Base-by-base conservation (phyloP, 2,888 invertebrate genomes). In the Lasioglossum marginatum region DNA sequence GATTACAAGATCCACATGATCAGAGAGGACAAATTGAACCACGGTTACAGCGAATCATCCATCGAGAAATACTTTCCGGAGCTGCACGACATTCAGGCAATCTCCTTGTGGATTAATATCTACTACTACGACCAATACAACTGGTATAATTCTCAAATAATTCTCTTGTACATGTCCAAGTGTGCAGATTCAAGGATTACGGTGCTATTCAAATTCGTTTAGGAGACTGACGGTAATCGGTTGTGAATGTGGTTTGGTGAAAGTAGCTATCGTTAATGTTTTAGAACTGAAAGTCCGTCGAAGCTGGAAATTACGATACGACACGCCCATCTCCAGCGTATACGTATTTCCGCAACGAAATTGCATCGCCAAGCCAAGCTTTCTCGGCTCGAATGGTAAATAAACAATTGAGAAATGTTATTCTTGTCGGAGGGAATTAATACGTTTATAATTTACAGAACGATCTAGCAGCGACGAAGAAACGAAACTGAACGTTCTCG, bases 1-100 rank as follows among this genome's bases (percentile, higher is more conserved):
- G 97, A 97, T 93, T 94, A 95, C 81, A 96, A 96, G 92, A 95
- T 97, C n/a, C 97, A 97, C 90, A 95, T 97, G 91, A 97, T 96
- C 92, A 95, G 96, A 92, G 97, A 97, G 95, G 96, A 96, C 89
- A 95, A 96, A 86, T 90, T 94, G 27, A 96, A 96, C 88, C 97
- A 97, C 86, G 95, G 96, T 70, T 97, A 96, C 88, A 95, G 96
- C 88, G 96, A 97, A 94, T 95, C 96, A 23, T 95, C 96, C 10
- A 93, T 95, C 74, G 96, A 96, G 83, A 96, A 96, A 87, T 95
- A 95, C 91, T 97, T 97, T 93, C 97, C 97, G 14, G 97, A 97
- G 92, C 96, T 97, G 85, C 92, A 94, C 37, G 95, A 96, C 86
- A 94, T 96, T 40, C 95, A 96, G 45, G 96, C 96, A 87, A 96